A percentile compares a stretch with the other conserved stretches of the same genome.
Conservation (phyloP, 2,888 invertebrate species). For the Cantharis flavilabris region DNA sequence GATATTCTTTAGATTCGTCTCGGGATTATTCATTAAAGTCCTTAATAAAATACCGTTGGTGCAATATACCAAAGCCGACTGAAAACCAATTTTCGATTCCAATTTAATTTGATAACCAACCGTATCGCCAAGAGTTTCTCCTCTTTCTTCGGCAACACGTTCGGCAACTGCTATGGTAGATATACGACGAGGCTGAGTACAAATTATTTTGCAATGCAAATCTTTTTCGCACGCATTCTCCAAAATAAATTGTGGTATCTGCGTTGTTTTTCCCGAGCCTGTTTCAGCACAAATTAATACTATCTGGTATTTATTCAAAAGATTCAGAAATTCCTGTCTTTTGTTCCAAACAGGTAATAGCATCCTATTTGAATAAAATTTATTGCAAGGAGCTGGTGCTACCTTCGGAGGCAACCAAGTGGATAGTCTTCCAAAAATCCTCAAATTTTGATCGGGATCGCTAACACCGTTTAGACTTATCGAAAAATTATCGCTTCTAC, state of each 20-base stretch:
- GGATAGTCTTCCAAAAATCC: slow-evolving; percentile 19
- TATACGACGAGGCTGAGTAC: slow-evolving; percentile 91
- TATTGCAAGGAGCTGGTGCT: slow-evolving; percentile 59
- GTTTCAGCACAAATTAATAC: slow-evolving; percentile 82
- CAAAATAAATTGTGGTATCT: slow-evolving; percentile 91
- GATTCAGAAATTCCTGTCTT: slow-evolving; percentile 67
- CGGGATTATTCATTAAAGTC: slow-evolving; percentile 79
- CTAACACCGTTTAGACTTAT: not conserved
- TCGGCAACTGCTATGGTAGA: slow-evolving; percentile 90
- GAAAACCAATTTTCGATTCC: slow-evolving; percentile 81
- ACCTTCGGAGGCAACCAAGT: slow-evolving; percentile 20
- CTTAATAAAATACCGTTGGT: slow-evolving; percentile 90
- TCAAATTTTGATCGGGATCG: slow-evolving; percentile 4
- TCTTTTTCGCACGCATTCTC: slow-evolving; percentile 69
- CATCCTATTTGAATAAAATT: slow-evolving; percentile 63
- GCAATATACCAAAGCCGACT: slow-evolving; percentile 85
- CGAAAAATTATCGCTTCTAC: not conserved
- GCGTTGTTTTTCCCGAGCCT: slow-evolving; percentile 94
- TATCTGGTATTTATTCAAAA: slow-evolving; percentile 70
- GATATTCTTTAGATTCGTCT: slow-evolving; percentile 67
- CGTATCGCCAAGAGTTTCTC: slow-evolving; percentile 60
- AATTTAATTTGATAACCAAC: slow-evolving; percentile 91
- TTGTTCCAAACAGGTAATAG: slow-evolving; percentile 72
- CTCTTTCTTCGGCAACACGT: slow-evolving; percentile 73
- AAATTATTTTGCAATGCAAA: slow-evolving; percentile 80